Evolutionary conservation across 2,888 invertebrate genomes (phyloP).

Genomic region (Argynnis bischoffii): DNA sequence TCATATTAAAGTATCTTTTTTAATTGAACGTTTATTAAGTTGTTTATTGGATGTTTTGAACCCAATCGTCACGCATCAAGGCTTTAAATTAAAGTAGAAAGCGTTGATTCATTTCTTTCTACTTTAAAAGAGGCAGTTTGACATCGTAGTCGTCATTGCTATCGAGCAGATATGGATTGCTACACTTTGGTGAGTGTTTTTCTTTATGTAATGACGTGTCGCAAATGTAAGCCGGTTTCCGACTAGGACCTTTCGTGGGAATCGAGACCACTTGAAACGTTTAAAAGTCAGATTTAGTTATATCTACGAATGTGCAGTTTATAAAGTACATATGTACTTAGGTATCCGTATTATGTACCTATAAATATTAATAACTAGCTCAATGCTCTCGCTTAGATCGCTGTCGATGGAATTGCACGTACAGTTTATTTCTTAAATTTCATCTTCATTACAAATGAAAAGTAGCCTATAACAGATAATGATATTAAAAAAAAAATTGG

Average conservation of each 20-base stretch:
- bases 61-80: conserved; percentile 49
- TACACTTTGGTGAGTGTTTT: conserved; percentile 61
- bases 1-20: not conserved
- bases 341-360: too few relatives aligned
- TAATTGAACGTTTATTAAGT: conserved; percentile 25
- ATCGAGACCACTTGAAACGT: conserved; percentile 6
- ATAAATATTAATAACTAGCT: too few relatives aligned
- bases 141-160: conserved; percentile 55
- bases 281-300: not conserved
- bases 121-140: conserved; percentile 70
- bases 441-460: too few relatives aligned
- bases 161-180: conserved; percentile 57
- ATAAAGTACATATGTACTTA: not conserved
- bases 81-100: conserved; percentile 72
- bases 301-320: not conserved
- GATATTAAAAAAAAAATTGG: too few relatives aligned
- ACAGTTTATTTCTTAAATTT: too few relatives aligned
- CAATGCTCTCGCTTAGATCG: too few relatives aligned
- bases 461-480: too few relatives aligned
- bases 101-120: conserved; percentile 74
- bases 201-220: conserved; percentile 41
- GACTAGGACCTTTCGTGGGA: conserved; percentile 21
- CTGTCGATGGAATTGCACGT: too few relatives aligned
- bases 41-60: conserved; percentile 30
- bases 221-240: conserved; percentile 33